phyloP scores from a whole-genome alignment of 2,113 vertebrate genomes.

The Meleagris gallopavo region DNA sequence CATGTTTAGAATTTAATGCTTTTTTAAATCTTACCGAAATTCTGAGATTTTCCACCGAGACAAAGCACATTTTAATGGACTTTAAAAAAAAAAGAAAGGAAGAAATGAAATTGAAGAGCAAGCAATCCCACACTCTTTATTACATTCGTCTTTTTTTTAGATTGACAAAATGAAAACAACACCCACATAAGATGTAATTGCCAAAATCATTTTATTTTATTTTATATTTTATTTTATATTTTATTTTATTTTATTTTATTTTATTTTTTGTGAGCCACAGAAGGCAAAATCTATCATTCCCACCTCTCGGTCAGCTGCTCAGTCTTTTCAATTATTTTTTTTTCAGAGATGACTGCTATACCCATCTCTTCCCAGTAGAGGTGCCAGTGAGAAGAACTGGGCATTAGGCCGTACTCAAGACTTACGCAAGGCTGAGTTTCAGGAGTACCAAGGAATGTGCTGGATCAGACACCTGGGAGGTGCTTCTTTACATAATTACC shows the following conservation, averaged over 20 bases:
- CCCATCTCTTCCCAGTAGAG: constrained; percentile 15
- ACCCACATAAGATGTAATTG: constrained; percentile 61
- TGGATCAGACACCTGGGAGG: constrained; percentile 1
- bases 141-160: constrained; percentile 41
- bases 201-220: constrained; percentile 21
- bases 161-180: constrained; percentile 59
- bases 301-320: constrained; percentile 64
- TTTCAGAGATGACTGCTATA: neutral
- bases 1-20: constrained; percentile 12
- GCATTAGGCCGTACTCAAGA: neutral
- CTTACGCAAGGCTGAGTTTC: neutral
- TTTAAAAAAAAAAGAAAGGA: neutral
- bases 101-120: constrained; percentile 44
- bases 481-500: constrained; percentile 31
- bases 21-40: constrained; percentile 55
- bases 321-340: neutral
- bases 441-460: neutral
- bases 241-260: constrained; percentile 12
- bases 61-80: constrained; percentile 31
- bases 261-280: constrained; percentile 29
- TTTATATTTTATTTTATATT: neutral
- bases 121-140: constrained; percentile 51
- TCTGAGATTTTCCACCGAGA: constrained; percentile 55
- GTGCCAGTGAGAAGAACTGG: constrained; percentile 6
- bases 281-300: constrained; percentile 53